phyloP scores from a whole-genome alignment of 2,113 vertebrate genomes.

The Prolemur simus region DNA sequence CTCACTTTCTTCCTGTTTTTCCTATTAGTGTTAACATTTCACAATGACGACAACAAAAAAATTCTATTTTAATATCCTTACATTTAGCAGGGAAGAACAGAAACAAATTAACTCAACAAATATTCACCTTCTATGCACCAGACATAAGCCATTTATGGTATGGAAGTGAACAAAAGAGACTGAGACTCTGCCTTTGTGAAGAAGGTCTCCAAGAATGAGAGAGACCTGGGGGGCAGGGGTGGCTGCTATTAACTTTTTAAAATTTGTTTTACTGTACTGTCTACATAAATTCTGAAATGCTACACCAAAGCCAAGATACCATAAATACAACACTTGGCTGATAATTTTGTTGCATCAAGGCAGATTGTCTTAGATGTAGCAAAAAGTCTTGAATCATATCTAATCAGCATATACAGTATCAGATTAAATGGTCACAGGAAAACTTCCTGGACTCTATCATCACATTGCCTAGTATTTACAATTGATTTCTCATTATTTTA shows the following conservation, averaged over 20 bases:
- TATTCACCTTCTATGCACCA: conserved; percentile 18
- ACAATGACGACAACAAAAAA: conserved; percentile 39
- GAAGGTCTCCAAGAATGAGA: neutral
- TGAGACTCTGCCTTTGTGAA: neutral
- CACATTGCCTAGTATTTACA: neutral
- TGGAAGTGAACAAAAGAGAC: neutral
- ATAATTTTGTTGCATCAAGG: conserved; percentile 28
- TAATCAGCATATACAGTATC: neutral
- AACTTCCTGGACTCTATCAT: neutral
- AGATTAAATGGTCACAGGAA: conserved; percentile 20
- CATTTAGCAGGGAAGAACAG: conserved; percentile 13
- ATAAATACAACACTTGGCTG: neutral
- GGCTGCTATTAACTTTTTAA: neutral
- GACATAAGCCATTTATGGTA: neutral
- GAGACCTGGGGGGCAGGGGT: neutral
- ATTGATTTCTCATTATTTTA: conserved; percentile 32
- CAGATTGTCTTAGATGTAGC: neutral
- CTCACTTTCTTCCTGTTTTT: conserved; percentile 98
- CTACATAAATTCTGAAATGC: conserved; percentile 10
- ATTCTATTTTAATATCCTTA: conserved; percentile 46
- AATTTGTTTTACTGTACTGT: neutral
- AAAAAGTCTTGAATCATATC: neutral
- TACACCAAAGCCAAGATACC: conserved; percentile 24
- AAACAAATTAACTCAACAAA: conserved; percentile 30
- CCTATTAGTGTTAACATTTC: conserved; percentile 83